Percentiles rank a stretch among this genome's conserved stretches.
These are phyloP conservation scores for Hydrocynus forskahlii DNA, from an alignment of 2,797 vertebrate genomes.

Conservation along the genomic window DNA sequence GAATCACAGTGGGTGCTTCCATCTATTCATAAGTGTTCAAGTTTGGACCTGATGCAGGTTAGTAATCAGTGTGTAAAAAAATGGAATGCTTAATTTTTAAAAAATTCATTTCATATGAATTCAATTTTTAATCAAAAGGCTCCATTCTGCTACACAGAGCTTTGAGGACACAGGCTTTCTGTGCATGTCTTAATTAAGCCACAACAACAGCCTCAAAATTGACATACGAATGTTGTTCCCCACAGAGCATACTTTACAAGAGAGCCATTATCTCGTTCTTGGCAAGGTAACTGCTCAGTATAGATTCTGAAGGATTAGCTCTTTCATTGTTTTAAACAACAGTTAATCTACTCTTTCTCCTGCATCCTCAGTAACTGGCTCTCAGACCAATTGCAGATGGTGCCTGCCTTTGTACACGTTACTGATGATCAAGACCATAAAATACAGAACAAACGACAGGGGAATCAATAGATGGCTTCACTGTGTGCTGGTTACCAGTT, in stretches of 20 bases:
- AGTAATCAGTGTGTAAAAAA: not conserved
- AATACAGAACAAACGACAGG: slow-evolving; percentile 54
- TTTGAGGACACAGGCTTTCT: slow-evolving; percentile 44
- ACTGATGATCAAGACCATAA: slow-evolving; percentile 58
- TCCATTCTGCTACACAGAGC: slow-evolving; percentile 17
- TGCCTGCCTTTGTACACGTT: slow-evolving; percentile 54
- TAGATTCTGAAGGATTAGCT: slow-evolving; percentile 63
- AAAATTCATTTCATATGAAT: not conserved
- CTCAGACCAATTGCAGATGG: slow-evolving; percentile 56
- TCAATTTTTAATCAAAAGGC: not conserved
- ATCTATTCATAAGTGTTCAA: not conserved
- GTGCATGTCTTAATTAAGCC: slow-evolving; percentile 56
- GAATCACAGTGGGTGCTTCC: not conserved
- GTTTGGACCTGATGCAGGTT: not conserved
- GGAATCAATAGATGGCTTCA: slow-evolving; percentile 53
- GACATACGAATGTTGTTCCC: slow-evolving; percentile 51
- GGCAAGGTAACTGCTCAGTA: slow-evolving; percentile 57
- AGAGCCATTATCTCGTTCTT: slow-evolving; percentile 58
- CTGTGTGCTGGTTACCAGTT: slow-evolving; percentile 43
- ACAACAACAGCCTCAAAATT: slow-evolving; percentile 48
- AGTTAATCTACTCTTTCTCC: slow-evolving; percentile 56
- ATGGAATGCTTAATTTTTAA: not conserved
- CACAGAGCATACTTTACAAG: slow-evolving; percentile 52
- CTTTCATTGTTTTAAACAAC: slow-evolving; percentile 59
- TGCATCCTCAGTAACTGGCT: slow-evolving; percentile 51